Evolutionary conservation across 2,797 vertebrate genomes (phyloP), one percentile per base, ranked within the genome.

Genomic region (Gymnothorax javanicus): DNA sequence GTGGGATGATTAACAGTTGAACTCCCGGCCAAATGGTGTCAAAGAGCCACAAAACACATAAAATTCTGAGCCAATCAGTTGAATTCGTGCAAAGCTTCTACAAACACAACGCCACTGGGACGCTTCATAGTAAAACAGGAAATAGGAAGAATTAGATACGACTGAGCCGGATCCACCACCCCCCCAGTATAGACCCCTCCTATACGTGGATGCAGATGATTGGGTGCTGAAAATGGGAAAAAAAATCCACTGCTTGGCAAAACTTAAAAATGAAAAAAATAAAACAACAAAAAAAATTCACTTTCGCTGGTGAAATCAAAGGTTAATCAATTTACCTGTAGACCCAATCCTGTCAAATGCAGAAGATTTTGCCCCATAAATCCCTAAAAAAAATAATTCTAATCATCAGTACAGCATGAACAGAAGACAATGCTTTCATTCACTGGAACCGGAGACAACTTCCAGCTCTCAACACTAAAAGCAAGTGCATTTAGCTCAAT

Each of bases 11-110:
- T n/a, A 67, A 67, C 62, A 67, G 62, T 23, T n/a, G 23, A 67
- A 67, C 23, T 67, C 62, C 62, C 62, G 20, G 62, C 62, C 62
- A 88, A 90, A 92, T 64, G 92, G 88, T 91, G 92, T 87, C 87
- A 73, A 25, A 69, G 23, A 69, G n/a, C 7, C 6, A 69, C 7
- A 73, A 27, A 75, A 43, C 5, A 33, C 2, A 43, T 15, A 43
- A 17, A 50, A 67, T n/a, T 7, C 23, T 23, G 9, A 23, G 62
- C 23, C 3, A 6, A 6, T 2, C 3, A 67, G 20, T 67, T 67
- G 7, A 1, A 67, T n/a, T 8, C 20, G 62, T 8, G 0, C 12
- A n/a, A 1, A 6, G 20, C 62, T 25, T 67, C 20, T 67, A 67
- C 5, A 67, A n/a, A 67, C 20, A n/a, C 62, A 67, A 20, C 9